These are phyloP conservation scores for Lycaon pictus DNA, from an alignment of 2,113 vertebrate species.

Conservation along the genomic window DNA sequence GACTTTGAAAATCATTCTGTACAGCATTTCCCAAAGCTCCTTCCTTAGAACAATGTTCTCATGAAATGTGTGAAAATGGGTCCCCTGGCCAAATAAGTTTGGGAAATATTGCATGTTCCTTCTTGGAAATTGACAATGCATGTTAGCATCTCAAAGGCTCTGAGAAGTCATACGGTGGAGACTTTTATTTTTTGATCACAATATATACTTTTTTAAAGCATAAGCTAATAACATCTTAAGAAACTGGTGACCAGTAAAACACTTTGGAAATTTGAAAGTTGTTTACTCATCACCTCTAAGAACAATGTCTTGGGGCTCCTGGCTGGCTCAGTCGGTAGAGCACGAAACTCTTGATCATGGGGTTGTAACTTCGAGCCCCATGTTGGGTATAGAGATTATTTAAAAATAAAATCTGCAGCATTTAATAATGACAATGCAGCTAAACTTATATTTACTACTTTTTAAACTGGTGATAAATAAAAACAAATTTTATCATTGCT, in stretches of 20 bases:
- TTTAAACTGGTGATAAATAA: constrained; percentile 21
- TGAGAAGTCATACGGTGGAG: constrained; percentile 27
- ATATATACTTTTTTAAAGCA: neutral
- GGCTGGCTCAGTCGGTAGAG: neutral
- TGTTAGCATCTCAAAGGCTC: neutral
- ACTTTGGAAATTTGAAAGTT: constrained; percentile 6
- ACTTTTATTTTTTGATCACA: neutral
- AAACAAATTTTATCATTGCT: constrained; percentile 1
- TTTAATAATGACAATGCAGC: constrained; percentile 35
- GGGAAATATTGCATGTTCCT: neutral
- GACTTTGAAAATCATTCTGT: constrained; percentile 31
- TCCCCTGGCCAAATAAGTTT: neutral
- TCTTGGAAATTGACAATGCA: neutral
- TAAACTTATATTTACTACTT: constrained; percentile 16
- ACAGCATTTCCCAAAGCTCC: constrained; percentile 39
- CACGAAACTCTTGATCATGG: neutral
- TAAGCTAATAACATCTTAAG: constrained; percentile 26
- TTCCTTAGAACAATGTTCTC: neutral
- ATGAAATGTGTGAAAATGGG: neutral
- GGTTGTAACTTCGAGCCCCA: neutral
- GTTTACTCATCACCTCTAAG: constrained; percentile 21
- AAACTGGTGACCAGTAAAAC: constrained; percentile 1
- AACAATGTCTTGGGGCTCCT: neutral
- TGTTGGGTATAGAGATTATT: neutral
- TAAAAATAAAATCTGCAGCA: neutral